Evolutionary conservation across 2,797 vertebrate species (phyloP).

Genomic region (Rhynchotus rufescens): DNA sequence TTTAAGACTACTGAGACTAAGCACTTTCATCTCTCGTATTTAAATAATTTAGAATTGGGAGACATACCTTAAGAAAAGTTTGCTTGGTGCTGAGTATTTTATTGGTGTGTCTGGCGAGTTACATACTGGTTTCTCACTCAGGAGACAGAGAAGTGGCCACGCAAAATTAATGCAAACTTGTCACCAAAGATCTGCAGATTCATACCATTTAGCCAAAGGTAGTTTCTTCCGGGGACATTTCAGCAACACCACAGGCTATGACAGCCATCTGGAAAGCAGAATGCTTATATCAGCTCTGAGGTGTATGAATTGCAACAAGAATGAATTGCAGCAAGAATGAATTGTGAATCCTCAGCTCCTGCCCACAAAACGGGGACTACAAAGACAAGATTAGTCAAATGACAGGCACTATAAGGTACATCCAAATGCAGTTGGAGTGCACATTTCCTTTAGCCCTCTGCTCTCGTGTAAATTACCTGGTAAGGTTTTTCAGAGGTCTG

Average conservation of each 20-base stretch:
- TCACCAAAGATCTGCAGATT: neutral
- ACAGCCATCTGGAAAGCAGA: constrained; percentile 27
- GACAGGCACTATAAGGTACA: neutral
- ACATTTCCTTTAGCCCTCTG: neutral
- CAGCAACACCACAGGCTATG: neutral
- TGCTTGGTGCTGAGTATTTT: neutral
- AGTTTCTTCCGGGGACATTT: constrained; percentile 17
- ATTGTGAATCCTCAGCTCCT: constrained; percentile 46
- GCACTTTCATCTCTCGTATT: neutral
- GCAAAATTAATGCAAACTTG: constrained; percentile 34
- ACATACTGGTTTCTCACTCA: neutral
- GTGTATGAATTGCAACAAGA: neutral
- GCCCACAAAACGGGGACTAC: neutral
- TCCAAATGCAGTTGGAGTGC: neutral
- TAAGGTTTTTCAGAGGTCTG: neutral
- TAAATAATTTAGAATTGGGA: neutral
- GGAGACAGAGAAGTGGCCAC: neutral
- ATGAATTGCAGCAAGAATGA: constrained; percentile 42
- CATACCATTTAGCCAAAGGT: constrained; percentile 6
- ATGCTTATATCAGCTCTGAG: constrained; percentile 1
- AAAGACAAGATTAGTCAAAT: neutral
- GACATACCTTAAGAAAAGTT: neutral
- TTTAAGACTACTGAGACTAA: neutral
- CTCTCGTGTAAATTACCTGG: neutral
- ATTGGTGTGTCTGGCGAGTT: neutral